Evolutionary conservation across 2,888 invertebrate species (phyloP), one percentile per base, ranked within the genome.

Genomic region (Dendrolimus houi): DNA sequence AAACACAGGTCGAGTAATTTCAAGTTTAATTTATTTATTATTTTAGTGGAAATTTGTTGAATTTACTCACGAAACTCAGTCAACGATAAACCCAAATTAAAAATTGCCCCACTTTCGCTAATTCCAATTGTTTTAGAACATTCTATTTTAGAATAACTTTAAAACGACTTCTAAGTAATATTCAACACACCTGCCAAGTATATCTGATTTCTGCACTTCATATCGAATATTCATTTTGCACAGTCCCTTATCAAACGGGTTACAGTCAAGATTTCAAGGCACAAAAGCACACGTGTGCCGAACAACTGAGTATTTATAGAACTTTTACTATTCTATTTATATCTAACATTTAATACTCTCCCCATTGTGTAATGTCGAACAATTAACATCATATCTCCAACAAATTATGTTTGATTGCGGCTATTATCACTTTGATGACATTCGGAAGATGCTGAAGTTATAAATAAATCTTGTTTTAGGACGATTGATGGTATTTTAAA

Each of bases 181-280:
- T 29, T 29, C 6, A 29, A 77, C 81, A 62, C 59, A 88, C 88
- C 87, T 85, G 70, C 88, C 88, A 57, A 86, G 70, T 68, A 74
- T 74, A 13, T 81, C 82, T n/a, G 79, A 82, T 29, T 61, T 69
- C 61, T 72, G 67, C 59, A 87, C 70, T 63, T 85, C 83, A 61
- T 82, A 87, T 62, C 77, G 74, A 14, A 71, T 63, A 57, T 61
- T 74, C 81, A 86, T 83, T 60, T 64, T 73, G 57, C 12, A 47
- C 47, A 47, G 12, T 47, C 9, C 12, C 29, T 29, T 29, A 29
- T 29, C 29, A 29, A 29, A 29, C 29, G 29, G 29, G 29, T 2
- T 47, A 47, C 47, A 12, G 47, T 52, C 47, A 10, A 29, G 29
- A 12, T 47, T 47, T 47, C 29, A 29, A 29, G 29, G 47, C 47